Evolutionary conservation across 2,888 invertebrate species (phyloP).

Genomic region (Epinotia demarniana): DNA sequence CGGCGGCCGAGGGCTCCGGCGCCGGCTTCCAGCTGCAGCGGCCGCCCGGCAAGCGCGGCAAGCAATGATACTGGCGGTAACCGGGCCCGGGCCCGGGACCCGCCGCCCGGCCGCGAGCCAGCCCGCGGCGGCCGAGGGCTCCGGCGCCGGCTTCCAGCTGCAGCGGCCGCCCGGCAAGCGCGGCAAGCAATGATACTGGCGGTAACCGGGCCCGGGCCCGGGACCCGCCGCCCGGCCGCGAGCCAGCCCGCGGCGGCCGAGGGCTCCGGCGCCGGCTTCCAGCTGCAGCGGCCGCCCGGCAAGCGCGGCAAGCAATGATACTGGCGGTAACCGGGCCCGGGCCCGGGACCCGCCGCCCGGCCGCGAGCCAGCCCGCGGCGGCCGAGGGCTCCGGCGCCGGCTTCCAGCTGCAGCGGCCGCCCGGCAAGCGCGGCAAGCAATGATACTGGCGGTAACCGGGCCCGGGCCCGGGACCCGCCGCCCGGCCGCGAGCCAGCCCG

Average conservation of each 20-base stretch:
- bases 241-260: constrained; percentile 52
- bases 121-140: constrained; percentile 55
- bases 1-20: constrained; percentile 58
- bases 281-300: constrained; percentile 89
- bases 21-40: constrained; percentile 89
- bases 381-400: constrained; percentile 59
- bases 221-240: constrained; percentile 45
- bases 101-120: constrained; percentile 46
- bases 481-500: constrained; percentile 6
- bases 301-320: constrained; percentile 89
- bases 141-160: constrained; percentile 86
- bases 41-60: constrained; percentile 89
- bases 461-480: constrained; percentile 54
- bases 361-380: constrained; percentile 49
- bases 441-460: constrained; percentile 83
- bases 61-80: constrained; percentile 86
- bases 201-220: no score
- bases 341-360: constrained; percentile 46
- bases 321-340: no score
- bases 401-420: constrained; percentile 90
- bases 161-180: constrained; percentile 90
- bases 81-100: constrained; percentile 51
- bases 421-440: constrained; percentile 88
- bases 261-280: constrained; percentile 82
- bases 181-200: constrained; percentile 87